phyloP scores from a whole-genome alignment of 2,797 vertebrate species.

The Pseudochirops cupreus region DNA sequence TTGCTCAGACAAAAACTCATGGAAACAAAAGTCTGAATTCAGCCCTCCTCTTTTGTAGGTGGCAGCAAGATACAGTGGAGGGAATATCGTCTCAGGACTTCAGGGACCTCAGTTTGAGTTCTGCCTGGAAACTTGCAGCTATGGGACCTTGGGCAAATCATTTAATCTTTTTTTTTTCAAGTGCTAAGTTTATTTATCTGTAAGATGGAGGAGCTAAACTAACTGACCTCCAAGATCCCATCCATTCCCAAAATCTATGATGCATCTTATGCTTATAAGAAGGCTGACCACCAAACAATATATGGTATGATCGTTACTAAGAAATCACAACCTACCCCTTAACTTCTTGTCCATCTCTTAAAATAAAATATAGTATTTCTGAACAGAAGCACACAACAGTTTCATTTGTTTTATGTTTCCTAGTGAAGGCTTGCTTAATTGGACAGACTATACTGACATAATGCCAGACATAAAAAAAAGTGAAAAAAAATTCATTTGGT shows the following conservation, averaged over 20 bases:
- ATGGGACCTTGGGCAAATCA: neutral
- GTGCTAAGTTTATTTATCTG: neutral
- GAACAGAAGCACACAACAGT: neutral
- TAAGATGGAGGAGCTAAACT: neutral
- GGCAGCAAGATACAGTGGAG: neutral
- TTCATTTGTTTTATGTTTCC: neutral
- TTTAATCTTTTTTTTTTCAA: neutral
- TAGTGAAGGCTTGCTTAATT: neutral
- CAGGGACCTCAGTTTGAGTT: neutral
- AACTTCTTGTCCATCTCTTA: neutral
- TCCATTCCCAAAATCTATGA: neutral
- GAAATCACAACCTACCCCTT: neutral
- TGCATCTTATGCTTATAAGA: neutral
- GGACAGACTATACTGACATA: neutral
- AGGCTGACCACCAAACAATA: neutral
- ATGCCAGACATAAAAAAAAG: neutral
- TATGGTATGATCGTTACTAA: neutral
- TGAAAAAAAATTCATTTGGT: neutral
- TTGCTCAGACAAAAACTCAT: neutral
- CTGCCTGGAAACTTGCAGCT: neutral
- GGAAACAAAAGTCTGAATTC: neutral
- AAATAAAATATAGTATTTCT: neutral
- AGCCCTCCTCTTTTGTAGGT: neutral
- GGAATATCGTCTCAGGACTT: neutral
- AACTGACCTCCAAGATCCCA: neutral